These are phyloP conservation scores for Ianthella basta DNA, from an alignment of 37 sponge, comb jelly and placozoan species.

Conservation along the genomic window DNA sequence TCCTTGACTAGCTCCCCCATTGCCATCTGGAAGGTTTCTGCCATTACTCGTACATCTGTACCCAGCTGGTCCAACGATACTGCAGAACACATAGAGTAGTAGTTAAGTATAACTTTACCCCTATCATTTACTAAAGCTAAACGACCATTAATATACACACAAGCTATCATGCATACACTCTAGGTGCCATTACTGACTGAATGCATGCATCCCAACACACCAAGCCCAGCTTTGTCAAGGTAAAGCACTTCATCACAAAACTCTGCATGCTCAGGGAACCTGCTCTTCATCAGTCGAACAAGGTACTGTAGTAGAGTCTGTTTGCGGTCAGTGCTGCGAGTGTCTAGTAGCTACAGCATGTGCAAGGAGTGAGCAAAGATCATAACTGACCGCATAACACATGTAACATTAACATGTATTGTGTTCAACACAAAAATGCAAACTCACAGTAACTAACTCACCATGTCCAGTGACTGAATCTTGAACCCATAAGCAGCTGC, in stretches of 20 bases:
- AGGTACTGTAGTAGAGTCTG: conserved; percentile 72
- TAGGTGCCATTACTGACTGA: too few species aligned
- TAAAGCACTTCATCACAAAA: conserved; percentile 70
- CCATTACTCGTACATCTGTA: conserved; percentile 49
- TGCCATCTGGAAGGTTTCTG: conserved; percentile 53
- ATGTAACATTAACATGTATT: too few species aligned
- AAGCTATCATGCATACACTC: too few species aligned
- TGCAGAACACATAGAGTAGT: background rate
- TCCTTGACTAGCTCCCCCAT: conserved; percentile 67
- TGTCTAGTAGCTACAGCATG: conserved; percentile 55
- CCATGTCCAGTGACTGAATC: conserved; percentile 81
- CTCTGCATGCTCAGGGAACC: conserved; percentile 46
- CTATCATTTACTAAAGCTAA: too few species aligned
- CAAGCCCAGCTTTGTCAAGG: conserved; percentile 79
- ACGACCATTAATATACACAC: too few species aligned
- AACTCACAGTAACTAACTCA: conserved; percentile 22
- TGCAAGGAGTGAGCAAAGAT: background rate
- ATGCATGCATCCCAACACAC: conserved; percentile 33
- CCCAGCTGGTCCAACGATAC: conserved; percentile 71
- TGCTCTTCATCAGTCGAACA: conserved; percentile 49
- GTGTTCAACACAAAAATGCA: too few species aligned
- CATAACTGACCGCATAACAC: too few species aligned
- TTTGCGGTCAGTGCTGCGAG: conserved; percentile 61
- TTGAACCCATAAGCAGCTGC: conserved; percentile 90
- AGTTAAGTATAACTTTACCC: too few species aligned